Base-by-base conservation (phyloP, 1,140 invertebrate species). In the Trissolcus basalis region DNA sequence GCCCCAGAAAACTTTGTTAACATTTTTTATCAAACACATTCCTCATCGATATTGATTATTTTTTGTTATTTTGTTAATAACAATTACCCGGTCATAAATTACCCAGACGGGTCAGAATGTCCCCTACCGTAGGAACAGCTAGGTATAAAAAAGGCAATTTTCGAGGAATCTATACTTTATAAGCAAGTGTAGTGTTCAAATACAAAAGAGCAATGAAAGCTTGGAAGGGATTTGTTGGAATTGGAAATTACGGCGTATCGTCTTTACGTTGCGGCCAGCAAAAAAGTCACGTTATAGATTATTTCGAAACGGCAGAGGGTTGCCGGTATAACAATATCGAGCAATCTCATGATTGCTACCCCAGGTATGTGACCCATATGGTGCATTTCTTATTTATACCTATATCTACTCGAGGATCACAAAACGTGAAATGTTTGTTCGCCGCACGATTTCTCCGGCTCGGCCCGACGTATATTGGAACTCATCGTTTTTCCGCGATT, bases 331-430 rank as follows among this genome's bases (percentile, higher is more conserved):
- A 84, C 83, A 85, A 83, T 39, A 39, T 86, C 81, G 85, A 86
- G 85, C 83, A 86, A 86, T 86, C 81, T 81, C 80, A 77, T 85
- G 83, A 86, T 84, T 83, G 83, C 78, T 80, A 27, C 79, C 73
- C 51, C 67, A 61, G 68, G 61, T 70, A 67, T 70, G 55, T 80
- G 77, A 80, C 74, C 68, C 51, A 51, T 65, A 68, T 78, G 73
- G 78, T 74, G 76, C 71, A 74, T 79, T 75, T 82, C 72, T 60
- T 59, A 39, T n/a, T 39, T 39, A 9, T n/a, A 39, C 36, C 9
- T 39, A 39, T 11, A 39, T 9, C 36, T 39, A 27, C 36, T 39
- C 3, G n/a, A 39, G 9, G 36, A 39, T 39, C 36, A n/a, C 9
- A 39, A 55, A 56, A 67, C 53, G 50, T 69, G 53, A 65, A 64